Evolutionary conservation across 2,113 vertebrate genomes (phyloP), one percentile per base, ranked within the genome.

Genomic region (Maccullochella peelii): DNA sequence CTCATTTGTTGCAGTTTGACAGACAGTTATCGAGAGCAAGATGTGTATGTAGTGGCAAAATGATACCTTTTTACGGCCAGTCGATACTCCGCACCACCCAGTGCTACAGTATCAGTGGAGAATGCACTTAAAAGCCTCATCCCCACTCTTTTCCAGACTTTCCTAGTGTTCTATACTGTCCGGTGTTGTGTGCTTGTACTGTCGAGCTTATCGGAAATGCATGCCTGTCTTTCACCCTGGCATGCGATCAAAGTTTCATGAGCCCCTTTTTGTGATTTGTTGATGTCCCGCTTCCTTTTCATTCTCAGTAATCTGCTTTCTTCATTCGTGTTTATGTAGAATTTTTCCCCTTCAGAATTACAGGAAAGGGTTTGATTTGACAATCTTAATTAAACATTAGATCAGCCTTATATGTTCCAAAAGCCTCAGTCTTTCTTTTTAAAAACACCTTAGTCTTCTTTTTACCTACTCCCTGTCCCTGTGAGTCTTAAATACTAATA

Each of bases 1-100:
- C 92, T 95, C 95, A 95, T 96, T 96, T 95, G 95, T 94, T 88
- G 91, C 90, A 44, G 87, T 92, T 95, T 96, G 95, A 96, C 95
- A 72, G 95, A 94, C 95, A 95, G 93, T 94, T 94, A 92, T 83
- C 10, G 75, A 85, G 83, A 88, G 85, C 72, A 6, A 75, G 84
- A 79, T 36, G 79, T 54, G 80, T 73, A 81, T 59, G 74, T 90
- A 86, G 89, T n/a, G 72, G 91, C 89, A 88, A 90, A 92, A 87
- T 38, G 87, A 92, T 92, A 78, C 55, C 83, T 88, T 83, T 83
- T 86, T 79, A 78, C 63, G 20, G 57, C 73, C 63, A 55, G 77
- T 94, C 86, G 81, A 91, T 91, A 78, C 55, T 0, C 71, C 7
- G 33, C 79, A 62, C 82, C 89, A 62, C 85, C 89, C 88, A 36